Conservation (phyloP, 2,888 invertebrate species). For the Cataglyphis rosenhaueri region DNA sequence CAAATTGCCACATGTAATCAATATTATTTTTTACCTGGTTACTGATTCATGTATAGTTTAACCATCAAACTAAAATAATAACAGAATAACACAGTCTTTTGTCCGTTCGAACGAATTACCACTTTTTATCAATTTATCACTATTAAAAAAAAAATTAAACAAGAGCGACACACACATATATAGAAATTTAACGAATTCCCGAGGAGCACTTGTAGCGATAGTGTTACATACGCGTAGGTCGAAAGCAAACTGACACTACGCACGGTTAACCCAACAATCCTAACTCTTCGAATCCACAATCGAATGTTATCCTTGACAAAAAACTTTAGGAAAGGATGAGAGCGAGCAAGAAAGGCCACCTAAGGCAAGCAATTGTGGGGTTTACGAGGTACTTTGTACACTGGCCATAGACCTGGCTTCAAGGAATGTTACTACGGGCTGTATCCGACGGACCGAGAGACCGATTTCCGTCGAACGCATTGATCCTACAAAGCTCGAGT, state of each 20-base stretch:
- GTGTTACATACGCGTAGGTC: constrained; percentile 72
- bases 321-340: constrained; percentile 64
- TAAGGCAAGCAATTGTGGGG: constrained; percentile 76
- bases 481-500: constrained; percentile 54
- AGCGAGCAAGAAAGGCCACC: constrained; percentile 75
- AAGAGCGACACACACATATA: background rate
- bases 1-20: background rate
- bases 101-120: background rate
- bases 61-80: background rate
- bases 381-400: constrained; percentile 66
- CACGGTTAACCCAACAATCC: constrained; percentile 77
- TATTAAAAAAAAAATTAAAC: background rate
- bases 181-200: background rate
- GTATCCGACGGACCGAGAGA: constrained; percentile 67
- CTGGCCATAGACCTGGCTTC: constrained; percentile 56
- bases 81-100: background rate
- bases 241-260: constrained; percentile 78
- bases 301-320: constrained; percentile 77
- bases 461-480: constrained; percentile 66
- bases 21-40: constrained; percentile 1
- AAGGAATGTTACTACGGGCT: constrained; percentile 47
- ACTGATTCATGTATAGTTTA: background rate
- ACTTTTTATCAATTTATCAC: constrained; percentile 4
- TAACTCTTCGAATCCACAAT: constrained; percentile 71
- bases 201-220: constrained; percentile 34